Percentiles rank a stretch among this genome's conserved stretches.
Evolutionary conservation across 1,140 invertebrate genomes (phyloP).

Genomic region (Ceratosolen fusciceps): DNA sequence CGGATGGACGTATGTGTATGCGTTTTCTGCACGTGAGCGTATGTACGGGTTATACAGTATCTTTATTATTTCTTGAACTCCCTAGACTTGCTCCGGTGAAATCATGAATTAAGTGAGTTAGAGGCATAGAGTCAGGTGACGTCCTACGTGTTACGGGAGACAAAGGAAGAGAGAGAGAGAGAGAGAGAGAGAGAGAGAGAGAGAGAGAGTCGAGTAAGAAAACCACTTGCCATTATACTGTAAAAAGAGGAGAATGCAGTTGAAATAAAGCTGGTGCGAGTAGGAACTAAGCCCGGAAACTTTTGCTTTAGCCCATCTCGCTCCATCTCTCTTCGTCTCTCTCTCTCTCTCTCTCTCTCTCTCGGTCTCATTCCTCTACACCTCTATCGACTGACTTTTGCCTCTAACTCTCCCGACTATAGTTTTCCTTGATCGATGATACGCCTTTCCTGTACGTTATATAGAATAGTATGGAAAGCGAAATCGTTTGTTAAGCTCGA

Average conservation of each 20-base stretch:
- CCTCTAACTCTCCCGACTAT: not conserved
- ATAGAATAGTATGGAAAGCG: constrained; percentile 14
- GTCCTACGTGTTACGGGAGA: not conserved
- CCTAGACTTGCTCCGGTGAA: constrained; percentile 9
- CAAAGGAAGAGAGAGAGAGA: constrained; percentile 21
- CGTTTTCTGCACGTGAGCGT: not conserved
- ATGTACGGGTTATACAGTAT: not conserved
- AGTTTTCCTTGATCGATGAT: not conserved
- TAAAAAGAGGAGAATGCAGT: constrained; percentile 20
- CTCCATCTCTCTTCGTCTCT: no score
- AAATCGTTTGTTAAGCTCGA: not conserved
- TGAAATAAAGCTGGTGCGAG: constrained; percentile 16
- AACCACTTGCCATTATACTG: constrained; percentile 3
- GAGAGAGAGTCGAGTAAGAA: not conserved
- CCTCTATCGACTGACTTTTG: not conserved
- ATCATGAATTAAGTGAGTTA: constrained; percentile 4
- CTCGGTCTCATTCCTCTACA: not conserved
- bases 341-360: no score
- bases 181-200: constrained; percentile 11
- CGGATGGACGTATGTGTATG: not conserved
- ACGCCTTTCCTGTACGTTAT: constrained; percentile 1
- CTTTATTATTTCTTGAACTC: constrained; percentile 25
- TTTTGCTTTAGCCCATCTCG: not conserved
- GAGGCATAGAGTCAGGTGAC: not conserved
- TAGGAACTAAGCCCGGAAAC: constrained; percentile 19